phyloP scores from a whole-genome alignment of 2,797 vertebrate genomes.

The Parauchenoglanis punctatus region DNA sequence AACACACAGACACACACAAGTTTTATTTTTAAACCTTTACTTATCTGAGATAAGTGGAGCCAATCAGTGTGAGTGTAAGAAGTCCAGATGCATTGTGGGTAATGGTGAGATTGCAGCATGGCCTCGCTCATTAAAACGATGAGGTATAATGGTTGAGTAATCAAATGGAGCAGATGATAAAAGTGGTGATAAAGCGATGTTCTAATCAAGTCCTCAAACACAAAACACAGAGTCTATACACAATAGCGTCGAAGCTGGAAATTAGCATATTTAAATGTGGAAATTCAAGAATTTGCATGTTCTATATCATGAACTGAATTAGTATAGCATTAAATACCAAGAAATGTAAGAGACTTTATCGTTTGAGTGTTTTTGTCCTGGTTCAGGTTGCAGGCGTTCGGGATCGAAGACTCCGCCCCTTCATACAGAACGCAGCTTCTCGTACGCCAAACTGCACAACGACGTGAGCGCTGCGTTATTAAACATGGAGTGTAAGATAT shows the following conservation, averaged over 20 bases:
- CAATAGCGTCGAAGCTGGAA: not conserved
- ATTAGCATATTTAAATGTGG: not conserved
- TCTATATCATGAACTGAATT: not conserved
- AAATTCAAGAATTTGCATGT: not conserved
- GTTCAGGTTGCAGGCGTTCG: constrained; percentile 75
- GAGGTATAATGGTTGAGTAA: not conserved
- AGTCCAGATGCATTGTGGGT: not conserved
- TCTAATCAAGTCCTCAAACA: not conserved
- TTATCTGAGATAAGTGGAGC: not conserved
- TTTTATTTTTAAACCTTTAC: not conserved
- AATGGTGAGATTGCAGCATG: not conserved
- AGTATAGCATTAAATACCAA: not conserved
- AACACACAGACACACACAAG: not conserved
- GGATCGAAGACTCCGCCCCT: constrained; percentile 75
- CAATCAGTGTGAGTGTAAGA: not conserved
- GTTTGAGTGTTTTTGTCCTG: not conserved
- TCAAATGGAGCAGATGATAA: not conserved
- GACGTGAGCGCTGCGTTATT: constrained; percentile 75
- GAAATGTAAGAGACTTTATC: not conserved
- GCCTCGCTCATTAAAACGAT: not conserved
- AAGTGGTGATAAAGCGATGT: not conserved
- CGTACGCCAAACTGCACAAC: constrained; percentile 63
- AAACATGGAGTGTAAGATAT: constrained; percentile 83
- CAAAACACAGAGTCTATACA: not conserved
- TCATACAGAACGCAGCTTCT: not conserved